Conservation (phyloP, 2,888 invertebrate species). For the Ennomos fuscantarius region DNA sequence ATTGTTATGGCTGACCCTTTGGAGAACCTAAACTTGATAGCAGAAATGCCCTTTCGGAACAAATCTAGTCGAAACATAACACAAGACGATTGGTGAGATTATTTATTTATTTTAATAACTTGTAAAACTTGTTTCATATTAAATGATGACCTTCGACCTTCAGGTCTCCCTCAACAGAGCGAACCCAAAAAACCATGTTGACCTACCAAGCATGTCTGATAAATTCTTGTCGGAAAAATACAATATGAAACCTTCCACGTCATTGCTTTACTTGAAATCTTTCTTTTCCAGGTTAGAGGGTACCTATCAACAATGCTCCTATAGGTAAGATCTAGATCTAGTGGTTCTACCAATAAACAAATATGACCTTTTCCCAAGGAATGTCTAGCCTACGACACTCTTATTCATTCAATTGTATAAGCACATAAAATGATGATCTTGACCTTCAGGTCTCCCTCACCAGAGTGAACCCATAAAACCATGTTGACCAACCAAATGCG, state of each 20-base stretch:
- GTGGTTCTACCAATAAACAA: too few species aligned
- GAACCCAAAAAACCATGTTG: constrained; percentile 63
- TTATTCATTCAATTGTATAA: too few species aligned
- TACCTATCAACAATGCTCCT: neutral
- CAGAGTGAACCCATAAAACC: constrained; percentile 64
- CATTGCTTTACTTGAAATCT: neutral
- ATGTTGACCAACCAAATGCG: constrained; percentile 64
- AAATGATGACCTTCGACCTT: constrained; percentile 69
- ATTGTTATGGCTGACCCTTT: neutral
- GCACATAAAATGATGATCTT: constrained; percentile 42
- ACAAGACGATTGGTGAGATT: constrained; percentile 1
- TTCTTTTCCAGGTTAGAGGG: constrained; percentile 1
- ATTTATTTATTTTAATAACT: neutral
- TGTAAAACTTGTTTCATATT: neutral
- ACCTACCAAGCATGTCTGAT: constrained; percentile 46
- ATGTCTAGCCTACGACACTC: too few species aligned
- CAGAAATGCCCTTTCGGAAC: constrained; percentile 9
- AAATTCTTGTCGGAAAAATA: too few species aligned
- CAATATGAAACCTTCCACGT: neutral
- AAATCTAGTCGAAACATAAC: neutral
- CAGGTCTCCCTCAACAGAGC: constrained; percentile 81
- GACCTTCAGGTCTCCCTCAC: constrained; percentile 64
- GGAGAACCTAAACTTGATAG: neutral
- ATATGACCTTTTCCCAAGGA: too few species aligned
- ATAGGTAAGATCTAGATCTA: neutral